Conservation (phyloP, 2,113 vertebrate species). For the Anseranas semipalmata region DNA sequence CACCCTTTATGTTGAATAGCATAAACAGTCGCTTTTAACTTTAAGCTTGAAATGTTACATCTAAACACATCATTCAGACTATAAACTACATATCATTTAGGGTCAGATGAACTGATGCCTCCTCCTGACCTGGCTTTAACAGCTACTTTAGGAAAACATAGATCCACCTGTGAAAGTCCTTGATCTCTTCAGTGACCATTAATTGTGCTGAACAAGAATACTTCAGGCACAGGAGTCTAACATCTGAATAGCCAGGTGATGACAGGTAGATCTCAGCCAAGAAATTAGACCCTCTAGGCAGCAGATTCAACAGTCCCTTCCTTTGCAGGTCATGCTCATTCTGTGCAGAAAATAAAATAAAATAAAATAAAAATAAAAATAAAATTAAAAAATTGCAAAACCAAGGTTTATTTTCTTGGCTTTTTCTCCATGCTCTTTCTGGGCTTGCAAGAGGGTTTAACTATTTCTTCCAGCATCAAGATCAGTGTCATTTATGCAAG, state of each 20-base stretch:
- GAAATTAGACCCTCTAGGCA: background rate
- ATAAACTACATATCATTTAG: background rate
- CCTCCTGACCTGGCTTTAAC: background rate
- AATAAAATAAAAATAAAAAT: background rate
- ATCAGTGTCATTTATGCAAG: background rate
- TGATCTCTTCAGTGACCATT: background rate
- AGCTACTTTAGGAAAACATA: background rate
- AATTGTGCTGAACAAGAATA: background rate
- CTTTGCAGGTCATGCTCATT: background rate
- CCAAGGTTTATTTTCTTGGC: background rate
- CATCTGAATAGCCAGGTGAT: background rate
- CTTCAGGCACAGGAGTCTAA: background rate
- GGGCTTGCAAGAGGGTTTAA: background rate
- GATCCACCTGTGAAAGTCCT: background rate
- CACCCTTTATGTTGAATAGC: background rate
- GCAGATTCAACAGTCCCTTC: background rate
- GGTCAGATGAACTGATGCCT: background rate
- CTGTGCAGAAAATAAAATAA: background rate
- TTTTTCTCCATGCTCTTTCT: background rate
- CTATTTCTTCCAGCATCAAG: background rate
- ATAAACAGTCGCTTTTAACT: background rate
- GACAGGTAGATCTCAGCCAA: background rate
- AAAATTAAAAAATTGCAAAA: background rate
- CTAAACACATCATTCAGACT: background rate
- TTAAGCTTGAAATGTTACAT: background rate